Conservation (phyloP, 1,140 invertebrate genomes). For the Papilio xuthus region DNA sequence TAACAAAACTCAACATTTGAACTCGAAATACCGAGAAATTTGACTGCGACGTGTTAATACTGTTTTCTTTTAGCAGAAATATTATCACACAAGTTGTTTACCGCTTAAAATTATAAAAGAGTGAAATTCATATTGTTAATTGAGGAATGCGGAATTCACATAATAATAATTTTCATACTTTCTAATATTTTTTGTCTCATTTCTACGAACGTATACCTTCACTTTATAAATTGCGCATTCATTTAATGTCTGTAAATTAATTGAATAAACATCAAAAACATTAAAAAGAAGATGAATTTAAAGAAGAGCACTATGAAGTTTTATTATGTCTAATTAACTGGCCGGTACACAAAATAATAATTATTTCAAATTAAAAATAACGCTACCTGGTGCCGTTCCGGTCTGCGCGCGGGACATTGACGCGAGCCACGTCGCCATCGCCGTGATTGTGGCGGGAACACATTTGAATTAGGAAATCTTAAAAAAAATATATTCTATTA, state of each 20-base stretch:
- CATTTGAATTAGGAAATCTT: slow-evolving; percentile 9
- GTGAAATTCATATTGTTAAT: slow-evolving; percentile 12
- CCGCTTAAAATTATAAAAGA: neutral
- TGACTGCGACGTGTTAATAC: neutral
- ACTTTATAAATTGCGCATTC: neutral
- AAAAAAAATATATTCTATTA: neutral
- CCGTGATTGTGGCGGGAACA: slow-evolving; percentile 25
- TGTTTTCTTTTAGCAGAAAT: neutral
- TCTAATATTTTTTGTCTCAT: slow-evolving; percentile 17
- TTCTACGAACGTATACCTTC: neutral
- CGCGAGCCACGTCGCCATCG: neutral
- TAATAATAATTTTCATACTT: neutral
- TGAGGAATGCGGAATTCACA: slow-evolving; percentile 18
- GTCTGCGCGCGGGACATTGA: slow-evolving; percentile 36
- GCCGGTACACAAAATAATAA: slow-evolving; percentile 38
- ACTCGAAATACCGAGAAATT: neutral
- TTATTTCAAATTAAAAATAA: slow-evolving; percentile 39
- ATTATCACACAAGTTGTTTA: neutral
- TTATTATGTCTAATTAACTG: slow-evolving; percentile 36
- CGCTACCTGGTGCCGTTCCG: slow-evolving; percentile 30
- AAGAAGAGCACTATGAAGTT: slow-evolving; percentile 35
- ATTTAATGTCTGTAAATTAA: neutral
- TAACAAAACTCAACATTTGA: neutral
- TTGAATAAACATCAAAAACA: neutral
- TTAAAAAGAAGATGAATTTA: slow-evolving; percentile 23